phyloP scores from a whole-genome alignment of 2,797 vertebrate species.

The Aldrovandia affinis region DNA sequence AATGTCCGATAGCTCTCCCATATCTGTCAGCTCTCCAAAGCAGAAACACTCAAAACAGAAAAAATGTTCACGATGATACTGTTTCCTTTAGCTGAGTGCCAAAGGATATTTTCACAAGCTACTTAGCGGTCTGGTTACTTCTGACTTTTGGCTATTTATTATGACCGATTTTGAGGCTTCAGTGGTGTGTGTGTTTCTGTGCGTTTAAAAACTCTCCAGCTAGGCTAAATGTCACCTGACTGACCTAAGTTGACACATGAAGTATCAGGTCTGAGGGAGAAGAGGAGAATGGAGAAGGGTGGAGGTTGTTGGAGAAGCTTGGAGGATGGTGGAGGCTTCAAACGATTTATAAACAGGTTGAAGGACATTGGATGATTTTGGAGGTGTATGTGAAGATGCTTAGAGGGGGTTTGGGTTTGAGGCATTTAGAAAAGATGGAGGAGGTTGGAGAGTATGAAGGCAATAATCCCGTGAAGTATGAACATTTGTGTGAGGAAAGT shows the following conservation, averaged over 20 bases:
- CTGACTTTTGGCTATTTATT: conserved; percentile 14
- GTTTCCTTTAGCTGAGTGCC: conserved; percentile 42
- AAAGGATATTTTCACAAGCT: conserved; percentile 49
- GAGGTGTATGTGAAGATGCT: not conserved
- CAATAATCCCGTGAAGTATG: not conserved
- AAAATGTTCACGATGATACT: conserved; percentile 13
- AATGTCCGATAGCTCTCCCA: not conserved
- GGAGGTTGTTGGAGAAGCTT: not conserved
- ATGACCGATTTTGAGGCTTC: not conserved
- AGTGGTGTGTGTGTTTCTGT: conserved; percentile 29
- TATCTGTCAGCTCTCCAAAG: conserved; percentile 28
- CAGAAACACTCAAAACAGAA: conserved; percentile 19
- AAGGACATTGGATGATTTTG: not conserved
- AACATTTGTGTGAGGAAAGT: not conserved
- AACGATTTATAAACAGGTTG: not conserved
- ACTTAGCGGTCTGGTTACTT: conserved; percentile 30
- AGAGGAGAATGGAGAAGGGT: conserved; percentile 15
- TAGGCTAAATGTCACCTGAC: conserved; percentile 32
- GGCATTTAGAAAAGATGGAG: not conserved
- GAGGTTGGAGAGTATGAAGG: not conserved
- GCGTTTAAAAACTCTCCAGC: not conserved
- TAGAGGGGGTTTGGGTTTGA: not conserved
- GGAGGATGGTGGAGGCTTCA: not conserved
- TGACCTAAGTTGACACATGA: conserved; percentile 49
- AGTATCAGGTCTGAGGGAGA: conserved; percentile 41